Base-by-base conservation (phyloP, 2,113 vertebrate species). In the Melanostigma gelatinosum region DNA sequence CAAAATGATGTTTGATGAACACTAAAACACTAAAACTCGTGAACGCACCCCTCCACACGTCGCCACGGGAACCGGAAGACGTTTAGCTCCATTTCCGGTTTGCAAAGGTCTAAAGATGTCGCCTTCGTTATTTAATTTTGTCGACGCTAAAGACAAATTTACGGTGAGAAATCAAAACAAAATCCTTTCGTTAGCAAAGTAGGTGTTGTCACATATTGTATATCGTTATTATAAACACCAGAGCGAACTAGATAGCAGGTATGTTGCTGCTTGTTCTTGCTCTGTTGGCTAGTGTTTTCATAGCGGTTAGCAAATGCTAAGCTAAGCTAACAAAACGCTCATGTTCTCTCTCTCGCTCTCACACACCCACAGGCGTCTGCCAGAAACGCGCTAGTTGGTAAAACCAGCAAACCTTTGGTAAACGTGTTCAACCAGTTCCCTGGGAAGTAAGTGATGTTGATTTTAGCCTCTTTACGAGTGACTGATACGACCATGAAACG, bases 361-460 rank as follows among this genome's bases (percentile, higher is more conserved):
- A 13, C 20, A 18, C 3, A 18, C 4, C n/a, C 54, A 0, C 88
- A 99, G 98, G 94, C 94, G 0, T 96, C 97, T 60, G 95, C 97
- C 54, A 95, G 89, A 93, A 94, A 95, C 20, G 96, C 97, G 12
- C 88, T 99, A 38, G 88, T 89, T 61, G 89, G 82, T 54, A 97
- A 96, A 94, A 97, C 72, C 84, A 95, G 96, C 92, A 99, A 97
- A 85, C 94, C 95, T 0, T 82, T 99, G 61, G 77, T 97, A 77
- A 94, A 72, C 1, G 89, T 94, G 0, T 99, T 99, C 83, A 96
- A 94, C 79, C 97, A 98, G 81, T 94, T 98, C 80, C 90, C 96
- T 67, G 98, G 98, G 10, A 99, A 97, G 98, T 99, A 93, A 95
- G 94, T 93, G 0, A 4, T 6, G 8, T n/a, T 42, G 0, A 8